Base-by-base conservation (phyloP, 1,140 invertebrate species). In the Cydia strobilella region DNA sequence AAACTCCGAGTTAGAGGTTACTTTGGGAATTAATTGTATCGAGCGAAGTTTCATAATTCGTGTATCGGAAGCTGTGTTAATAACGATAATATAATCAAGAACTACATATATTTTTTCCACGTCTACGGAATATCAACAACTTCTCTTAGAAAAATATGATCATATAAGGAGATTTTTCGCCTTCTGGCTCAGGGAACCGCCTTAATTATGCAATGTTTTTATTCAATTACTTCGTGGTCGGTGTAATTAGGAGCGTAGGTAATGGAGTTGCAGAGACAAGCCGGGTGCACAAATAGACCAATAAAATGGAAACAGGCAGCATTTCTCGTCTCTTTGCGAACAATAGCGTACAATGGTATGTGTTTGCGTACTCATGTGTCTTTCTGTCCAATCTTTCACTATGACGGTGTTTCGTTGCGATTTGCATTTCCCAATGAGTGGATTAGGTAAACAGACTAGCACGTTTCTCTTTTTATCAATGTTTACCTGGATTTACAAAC, bases 191-290 rank as follows among this genome's bases (percentile, higher is more conserved):
- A n/a, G n/a, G n/a, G n/a, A n/a, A n/a, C n/a, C n/a, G n/a, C n/a
- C n/a, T n/a, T 83, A 86, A 89, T 88, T 89, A 90, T 87, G 80
- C 87, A 88, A 85, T 89, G 88, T 88, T 91, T 90, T 88, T 85
- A 91, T 91, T 91, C 87, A 91, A 91, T 87, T 86, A 90, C 79
- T 83, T 83, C 84, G 84, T 87, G 84, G 83, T 81, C 80, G 81
- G 80, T 80, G 79, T 90, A 88, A 90, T 89, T 91, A 88, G 77
- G 74, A 77, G 42, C 66, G 78, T 76, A 79, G 80, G 80, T 82
- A 82, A 65, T 77, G 77, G 75, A 77, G 77, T 77, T 77, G 78
- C 78, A 80, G 77, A 83, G 78, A 81, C 79, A 81, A 83, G 83
- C 77, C 80, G 72, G 80, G 81, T 82, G 81, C 72, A 78, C 80